Evolutionary conservation across 2,888 invertebrate species (phyloP), one percentile per base, ranked within the genome.

Genomic region (Drosophila suboccidentalis): DNA sequence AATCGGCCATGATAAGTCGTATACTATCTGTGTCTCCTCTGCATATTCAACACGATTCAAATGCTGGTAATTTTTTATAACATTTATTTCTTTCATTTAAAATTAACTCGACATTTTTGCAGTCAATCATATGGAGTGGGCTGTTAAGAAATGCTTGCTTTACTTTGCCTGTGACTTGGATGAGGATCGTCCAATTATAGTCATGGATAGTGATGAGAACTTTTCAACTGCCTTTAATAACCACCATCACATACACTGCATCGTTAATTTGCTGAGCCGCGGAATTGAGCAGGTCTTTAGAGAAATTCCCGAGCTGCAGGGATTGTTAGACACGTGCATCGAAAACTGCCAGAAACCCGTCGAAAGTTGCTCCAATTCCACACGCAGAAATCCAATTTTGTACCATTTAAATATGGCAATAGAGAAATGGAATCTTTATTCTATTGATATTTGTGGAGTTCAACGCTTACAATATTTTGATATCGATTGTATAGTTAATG

Each of bases 131-230:
- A 53, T 53, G 17, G 43, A 53, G 36, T 15, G 38, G n/a, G 13
- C 36, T n/a, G 36, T 61, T 17, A 29, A 13, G 6, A 46, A 54
- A 5, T 53, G 61, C 17, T 44, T 61, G 19, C 44, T 13, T n/a
- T 19, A 26, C 10, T 53, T 61, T 32, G 53, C 39, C 1, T 61
- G 53, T 29, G 38, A 61, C 19, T 38, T 61, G 53, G 61, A 38
- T n/a, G 29, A 19, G n/a, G 61, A 61, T n/a, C 19, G 53, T 15
- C 53, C 53, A 6, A 53, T 53, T 13, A 46, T 61, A 8, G 61
- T 61, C 13, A 53, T 29, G 19, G 38, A 53, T n/a, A n/a, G 6
- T 1, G 26, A 53, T 13, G 36, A 29, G 0, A 13, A 3, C 13
- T 38, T 44, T 9, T 5, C 22, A 8, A 13, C 4, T 8, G 61